These are phyloP conservation scores for Siniperca knerii DNA, from an alignment of 2,113 vertebrate species.

Conservation along the genomic window DNA sequence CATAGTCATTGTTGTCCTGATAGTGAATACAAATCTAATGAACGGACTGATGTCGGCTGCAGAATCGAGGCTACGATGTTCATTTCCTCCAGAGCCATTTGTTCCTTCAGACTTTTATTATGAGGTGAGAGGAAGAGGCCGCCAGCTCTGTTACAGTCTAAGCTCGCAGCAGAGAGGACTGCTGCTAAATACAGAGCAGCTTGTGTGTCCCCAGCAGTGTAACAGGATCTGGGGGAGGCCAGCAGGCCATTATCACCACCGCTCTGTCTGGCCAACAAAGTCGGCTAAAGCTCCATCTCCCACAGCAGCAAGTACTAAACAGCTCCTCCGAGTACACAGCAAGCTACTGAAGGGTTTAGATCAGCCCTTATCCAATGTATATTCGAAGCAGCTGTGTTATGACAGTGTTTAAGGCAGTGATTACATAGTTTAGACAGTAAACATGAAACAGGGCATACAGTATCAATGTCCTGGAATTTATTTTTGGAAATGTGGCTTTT, in stretches of 20 bases:
- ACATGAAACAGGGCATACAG: neutral
- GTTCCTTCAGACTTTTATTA: constrained; percentile 41
- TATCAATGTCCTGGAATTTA: constrained; percentile 5
- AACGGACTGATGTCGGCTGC: neutral
- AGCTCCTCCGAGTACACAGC: constrained; percentile 36
- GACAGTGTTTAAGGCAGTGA: neutral
- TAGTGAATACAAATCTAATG: neutral
- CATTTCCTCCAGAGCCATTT: constrained; percentile 36
- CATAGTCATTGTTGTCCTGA: neutral
- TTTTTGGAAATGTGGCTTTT: constrained; percentile 11
- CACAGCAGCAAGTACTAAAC: constrained; percentile 51
- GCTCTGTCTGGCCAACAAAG: constrained; percentile 62
- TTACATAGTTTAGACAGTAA: constrained; percentile 15
- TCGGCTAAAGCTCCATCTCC: constrained; percentile 54
- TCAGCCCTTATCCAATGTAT: constrained; percentile 17
- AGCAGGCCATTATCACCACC: constrained; percentile 69
- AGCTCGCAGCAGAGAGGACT: constrained; percentile 49
- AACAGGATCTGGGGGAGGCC: constrained; percentile 78
- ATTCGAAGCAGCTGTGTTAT: constrained; percentile 41
- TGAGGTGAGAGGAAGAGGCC: constrained; percentile 53
- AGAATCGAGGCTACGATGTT: constrained; percentile 3
- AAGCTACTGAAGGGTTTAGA: constrained; percentile 17
- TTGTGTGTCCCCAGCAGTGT: constrained; percentile 77
- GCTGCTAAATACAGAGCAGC: constrained; percentile 76
- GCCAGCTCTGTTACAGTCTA: constrained; percentile 52